phyloP scores from a whole-genome alignment of 2,113 vertebrate genomes.

The Carettochelys insculpta region DNA sequence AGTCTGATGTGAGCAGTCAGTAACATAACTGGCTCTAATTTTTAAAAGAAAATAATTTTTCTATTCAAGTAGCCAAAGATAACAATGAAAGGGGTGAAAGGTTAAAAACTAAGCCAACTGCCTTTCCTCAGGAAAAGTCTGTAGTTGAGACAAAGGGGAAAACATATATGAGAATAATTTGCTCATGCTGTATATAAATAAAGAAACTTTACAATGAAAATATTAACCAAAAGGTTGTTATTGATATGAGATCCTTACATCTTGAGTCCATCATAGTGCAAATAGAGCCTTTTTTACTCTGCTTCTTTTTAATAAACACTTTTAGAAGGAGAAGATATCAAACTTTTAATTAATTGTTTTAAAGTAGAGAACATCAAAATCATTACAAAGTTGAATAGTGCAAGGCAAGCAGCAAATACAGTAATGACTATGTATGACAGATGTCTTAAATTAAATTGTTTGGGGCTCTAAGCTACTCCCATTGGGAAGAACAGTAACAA shows the following conservation, averaged over 20 bases:
- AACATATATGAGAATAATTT: slow-evolving; percentile 61
- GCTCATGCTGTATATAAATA: slow-evolving; percentile 52
- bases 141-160: slow-evolving; percentile 59
- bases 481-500: background rate
- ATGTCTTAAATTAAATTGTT: slow-evolving; percentile 49
- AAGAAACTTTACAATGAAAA: slow-evolving; percentile 53
- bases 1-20: slow-evolving; percentile 55
- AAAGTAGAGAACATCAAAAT: slow-evolving; percentile 28
- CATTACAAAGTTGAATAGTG: background rate
- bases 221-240: slow-evolving; percentile 23
- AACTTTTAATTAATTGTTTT: slow-evolving; percentile 33
- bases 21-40: slow-evolving; percentile 62
- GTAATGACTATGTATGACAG: slow-evolving; percentile 22
- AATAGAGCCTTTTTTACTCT: slow-evolving; percentile 31
- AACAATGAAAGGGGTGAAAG: slow-evolving; percentile 56
- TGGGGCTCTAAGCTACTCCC: background rate
- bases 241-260: slow-evolving; percentile 40
- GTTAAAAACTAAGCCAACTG: slow-evolving; percentile 64
- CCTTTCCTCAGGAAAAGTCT: slow-evolving; percentile 72
- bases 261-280: slow-evolving; percentile 36
- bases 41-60: slow-evolving; percentile 57
- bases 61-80: slow-evolving; percentile 68
- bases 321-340: background rate
- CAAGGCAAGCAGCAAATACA: slow-evolving; percentile 29
- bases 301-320: slow-evolving; percentile 30